A percentile compares a stretch with the other conserved stretches of the same genome.
Evolutionary conservation across 2,888 invertebrate genomes (phyloP).

Genomic region (Agrochola litura): DNA sequence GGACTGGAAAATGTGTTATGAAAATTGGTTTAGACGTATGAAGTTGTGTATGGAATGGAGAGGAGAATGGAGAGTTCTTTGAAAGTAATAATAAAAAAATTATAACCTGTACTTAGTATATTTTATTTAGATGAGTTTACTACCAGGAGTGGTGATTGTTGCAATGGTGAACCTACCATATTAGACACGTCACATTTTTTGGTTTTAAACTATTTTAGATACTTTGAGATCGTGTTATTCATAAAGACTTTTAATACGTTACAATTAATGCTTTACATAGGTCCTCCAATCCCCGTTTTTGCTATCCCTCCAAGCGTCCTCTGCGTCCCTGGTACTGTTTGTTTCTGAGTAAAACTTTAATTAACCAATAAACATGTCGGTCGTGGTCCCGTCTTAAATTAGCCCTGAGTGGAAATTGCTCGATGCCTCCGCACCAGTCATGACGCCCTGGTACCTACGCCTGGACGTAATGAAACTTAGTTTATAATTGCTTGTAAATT

Average conservation of each 20-base stretch:
- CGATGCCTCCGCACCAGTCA: slow-evolving; percentile 70
- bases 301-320: slow-evolving; percentile 73
- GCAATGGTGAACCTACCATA: not conserved
- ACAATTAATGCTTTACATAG: not conserved
- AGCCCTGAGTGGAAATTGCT: slow-evolving; percentile 78
- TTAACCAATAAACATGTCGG: slow-evolving; percentile 90
- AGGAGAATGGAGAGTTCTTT: too few species aligned
- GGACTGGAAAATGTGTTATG: too few species aligned
- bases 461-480: slow-evolving; percentile 66
- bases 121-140: too few species aligned
- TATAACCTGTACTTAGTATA: too few species aligned
- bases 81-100: too few species aligned
- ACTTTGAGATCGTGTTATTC: not conserved
- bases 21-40: too few species aligned
- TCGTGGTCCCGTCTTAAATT: slow-evolving; percentile 85
- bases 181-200: not conserved
- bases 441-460: slow-evolving; percentile 68
- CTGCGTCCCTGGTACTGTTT: slow-evolving; percentile 79
- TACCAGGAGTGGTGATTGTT: not conserved
- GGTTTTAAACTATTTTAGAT: not conserved
- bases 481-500: slow-evolving; percentile 70
- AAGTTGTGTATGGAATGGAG: too few species aligned
- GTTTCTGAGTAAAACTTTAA: slow-evolving; percentile 90
- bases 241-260: not conserved
- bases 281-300: slow-evolving; percentile 54